Conservation (phyloP, 2,888 invertebrate species). For the Carcina quercana region DNA sequence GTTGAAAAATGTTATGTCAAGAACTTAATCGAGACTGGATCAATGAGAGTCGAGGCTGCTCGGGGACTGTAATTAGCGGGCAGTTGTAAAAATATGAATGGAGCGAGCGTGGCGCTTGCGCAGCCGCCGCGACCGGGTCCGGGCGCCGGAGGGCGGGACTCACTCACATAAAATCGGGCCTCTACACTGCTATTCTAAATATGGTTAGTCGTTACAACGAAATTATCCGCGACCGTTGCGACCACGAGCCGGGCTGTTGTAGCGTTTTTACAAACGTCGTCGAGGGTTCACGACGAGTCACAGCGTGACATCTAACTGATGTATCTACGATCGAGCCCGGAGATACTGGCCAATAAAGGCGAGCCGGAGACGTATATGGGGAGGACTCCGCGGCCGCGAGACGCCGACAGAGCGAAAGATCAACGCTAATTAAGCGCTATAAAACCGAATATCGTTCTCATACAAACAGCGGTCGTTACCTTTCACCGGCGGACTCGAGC, state of each 20-base stretch:
- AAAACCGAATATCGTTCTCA: constrained; percentile 63
- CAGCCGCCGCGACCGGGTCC: constrained; percentile 29
- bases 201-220: constrained; percentile 13
- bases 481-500: constrained; percentile 52
- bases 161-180: constrained; percentile 29
- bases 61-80: constrained; percentile 53
- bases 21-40: constrained; percentile 54
- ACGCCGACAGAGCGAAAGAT: constrained; percentile 53
- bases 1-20: constrained; percentile 51
- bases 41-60: constrained; percentile 27
- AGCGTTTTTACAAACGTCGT: constrained; percentile 30
- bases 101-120: constrained; percentile 35
- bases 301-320: constrained; percentile 46
- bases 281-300: constrained; percentile 20
- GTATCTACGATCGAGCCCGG: constrained; percentile 43
- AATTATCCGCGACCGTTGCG: constrained; percentile 8
- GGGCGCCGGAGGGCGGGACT: constrained; percentile 32
- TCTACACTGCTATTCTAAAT: constrained; percentile 19
- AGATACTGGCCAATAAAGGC: constrained; percentile 55
- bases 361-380: constrained; percentile 42
- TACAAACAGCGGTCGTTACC: constrained; percentile 53
- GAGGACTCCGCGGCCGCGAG: constrained; percentile 31
- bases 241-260: constrained; percentile 3
- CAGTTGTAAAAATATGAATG: constrained; percentile 65
- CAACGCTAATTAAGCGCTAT: constrained; percentile 67